Evolutionary conservation across 2,797 vertebrate species (phyloP), one percentile per base, ranked within the genome.

Genomic region (Fistularia tabacaria): DNA sequence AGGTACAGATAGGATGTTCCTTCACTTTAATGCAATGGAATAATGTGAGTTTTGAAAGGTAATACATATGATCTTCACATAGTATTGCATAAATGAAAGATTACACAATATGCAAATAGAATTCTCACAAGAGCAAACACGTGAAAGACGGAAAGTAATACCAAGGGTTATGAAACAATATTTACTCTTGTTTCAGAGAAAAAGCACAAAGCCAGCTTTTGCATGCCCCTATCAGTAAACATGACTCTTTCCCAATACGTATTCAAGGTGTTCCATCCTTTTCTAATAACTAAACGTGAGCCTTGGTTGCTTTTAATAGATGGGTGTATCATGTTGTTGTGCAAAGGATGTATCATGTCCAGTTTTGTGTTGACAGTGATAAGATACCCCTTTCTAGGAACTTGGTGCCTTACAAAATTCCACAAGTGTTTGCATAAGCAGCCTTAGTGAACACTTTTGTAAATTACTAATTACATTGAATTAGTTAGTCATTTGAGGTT

Each of bases 131-230:
- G 37, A 55, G 59, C 49, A 46, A 54, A 56, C 74, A 76, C 43
- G 43, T 80, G 54, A 77, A 51, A 9, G 36, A 64, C 10, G 54
- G 57, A 67, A 74, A 77, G 64, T 52, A 65, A 80, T 60, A 80
- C 46, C 11, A 7, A 38, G 14, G 11, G 56, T 76, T 84, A 73
- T 73, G 80, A 77, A 81, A 85, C 69, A 66, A 56, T 77, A 71
- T 86, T 80, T 83, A 73, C 66, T 43, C 39, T 63, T 38, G 51
- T 45, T 67, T 62, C 54, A 54, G 49, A 69, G 54, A 65, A 73
- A 54, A 69, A 76, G 59, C 61, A 39, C 0, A 0, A 6, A 65
- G 71, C 63, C 65, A 72, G 25, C 62, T 70, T 82, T 72, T 38
- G 5, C 54, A 45, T 14, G 8, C 38, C n/a, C 37, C 36, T 38